These are phyloP conservation scores for Macaria liturata DNA, from an alignment of 2,888 invertebrate species.

Conservation along the genomic window DNA sequence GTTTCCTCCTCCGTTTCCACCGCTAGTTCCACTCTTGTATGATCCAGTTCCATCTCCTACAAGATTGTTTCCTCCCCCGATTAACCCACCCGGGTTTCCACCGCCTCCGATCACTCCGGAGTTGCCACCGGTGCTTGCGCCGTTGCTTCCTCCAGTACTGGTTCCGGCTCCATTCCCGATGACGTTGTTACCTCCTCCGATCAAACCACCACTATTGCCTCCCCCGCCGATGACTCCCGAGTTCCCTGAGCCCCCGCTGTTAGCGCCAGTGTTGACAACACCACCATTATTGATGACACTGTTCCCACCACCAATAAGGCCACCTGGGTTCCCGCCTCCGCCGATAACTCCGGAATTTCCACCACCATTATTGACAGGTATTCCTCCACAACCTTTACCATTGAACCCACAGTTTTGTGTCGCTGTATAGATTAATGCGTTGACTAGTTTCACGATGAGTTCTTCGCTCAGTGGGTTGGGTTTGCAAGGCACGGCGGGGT, in stretches of 20 bases:
- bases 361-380: conserved; percentile 9
- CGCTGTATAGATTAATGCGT: conserved; percentile 60
- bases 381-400: conserved; percentile 21
- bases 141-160: not conserved
- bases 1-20: conserved; percentile 4
- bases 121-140: conserved; percentile 19
- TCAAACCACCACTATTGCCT: not conserved
- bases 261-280: too few relatives aligned
- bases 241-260: too few relatives aligned
- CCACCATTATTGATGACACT: not conserved
- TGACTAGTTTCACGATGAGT: conserved; percentile 62
- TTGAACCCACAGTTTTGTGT: conserved; percentile 46
- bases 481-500: conserved; percentile 15
- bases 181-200: conserved; percentile 3
- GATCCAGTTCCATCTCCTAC: not conserved
- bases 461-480: conserved; percentile 50
- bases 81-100: conserved; percentile 13
- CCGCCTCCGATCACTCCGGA: conserved; percentile 14
- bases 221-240: too few relatives aligned
- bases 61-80: conserved; percentile 3
- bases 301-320: conserved; percentile 5
- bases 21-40: conserved; percentile 2
- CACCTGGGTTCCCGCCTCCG: conserved; percentile 15
- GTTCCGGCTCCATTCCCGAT: not conserved
- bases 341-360: conserved; percentile 19